Evolutionary conservation across 2,797 vertebrate species (phyloP).

Genomic region (Hylomyscus alleni): DNA sequence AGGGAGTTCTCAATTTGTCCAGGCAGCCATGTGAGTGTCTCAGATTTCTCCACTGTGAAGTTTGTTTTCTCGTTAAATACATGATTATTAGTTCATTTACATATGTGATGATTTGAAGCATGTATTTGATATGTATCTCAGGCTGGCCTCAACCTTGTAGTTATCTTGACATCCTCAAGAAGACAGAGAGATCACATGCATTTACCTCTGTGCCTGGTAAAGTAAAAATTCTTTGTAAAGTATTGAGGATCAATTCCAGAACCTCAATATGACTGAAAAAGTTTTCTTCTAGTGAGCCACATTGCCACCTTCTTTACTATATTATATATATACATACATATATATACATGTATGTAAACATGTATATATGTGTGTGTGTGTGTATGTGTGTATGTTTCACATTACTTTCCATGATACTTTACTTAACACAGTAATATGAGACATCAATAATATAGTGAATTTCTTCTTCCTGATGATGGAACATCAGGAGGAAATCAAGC

Average conservation of each 20-base stretch:
- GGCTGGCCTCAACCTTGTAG: neutral
- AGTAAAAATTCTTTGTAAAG: neutral
- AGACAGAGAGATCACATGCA: neutral
- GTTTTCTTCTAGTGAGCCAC: neutral
- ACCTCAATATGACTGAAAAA: neutral
- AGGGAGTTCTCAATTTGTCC: slow-evolving; percentile 49
- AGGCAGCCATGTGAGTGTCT: neutral
- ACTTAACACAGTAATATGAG: neutral
- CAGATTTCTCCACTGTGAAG: neutral
- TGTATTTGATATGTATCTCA: neutral
- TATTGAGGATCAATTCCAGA: neutral
- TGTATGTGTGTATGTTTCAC: neutral
- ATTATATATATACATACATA: neutral
- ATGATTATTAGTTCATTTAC: neutral
- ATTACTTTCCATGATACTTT: neutral
- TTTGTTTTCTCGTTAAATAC: neutral
- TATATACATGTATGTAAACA: neutral
- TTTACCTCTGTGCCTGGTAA: neutral
- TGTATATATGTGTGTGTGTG: neutral
- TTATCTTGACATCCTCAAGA: neutral
- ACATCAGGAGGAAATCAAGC: neutral
- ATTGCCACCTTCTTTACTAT: neutral
- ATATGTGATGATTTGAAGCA: neutral
- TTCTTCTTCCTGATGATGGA: accelerated
- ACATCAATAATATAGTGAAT: accelerated